Evolutionary conservation across 2,113 vertebrate species (phyloP).

Genomic region (Antigone vipio): DNA sequence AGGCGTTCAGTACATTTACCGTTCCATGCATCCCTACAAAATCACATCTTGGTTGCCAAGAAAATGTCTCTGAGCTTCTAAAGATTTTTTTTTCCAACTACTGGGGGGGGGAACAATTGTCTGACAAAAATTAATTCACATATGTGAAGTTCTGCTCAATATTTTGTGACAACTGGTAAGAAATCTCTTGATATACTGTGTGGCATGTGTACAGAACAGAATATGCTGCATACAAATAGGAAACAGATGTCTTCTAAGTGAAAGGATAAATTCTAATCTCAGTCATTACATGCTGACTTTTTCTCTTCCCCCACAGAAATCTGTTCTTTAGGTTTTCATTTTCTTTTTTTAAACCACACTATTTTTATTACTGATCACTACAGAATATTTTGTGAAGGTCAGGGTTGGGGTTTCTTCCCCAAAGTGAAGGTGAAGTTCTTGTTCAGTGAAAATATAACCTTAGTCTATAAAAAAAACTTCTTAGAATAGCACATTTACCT

Average conservation of each 20-base stretch:
- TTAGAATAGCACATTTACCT: background rate
- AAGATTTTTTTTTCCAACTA: background rate
- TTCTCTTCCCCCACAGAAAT: background rate
- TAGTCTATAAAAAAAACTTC: background rate
- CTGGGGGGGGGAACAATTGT: background rate
- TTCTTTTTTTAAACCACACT: background rate
- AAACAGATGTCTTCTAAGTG: conserved; percentile 9
- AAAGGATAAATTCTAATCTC: conserved; percentile 19
- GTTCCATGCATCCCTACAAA: background rate
- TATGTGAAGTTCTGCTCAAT: background rate
- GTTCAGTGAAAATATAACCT: background rate
- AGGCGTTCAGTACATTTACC: background rate
- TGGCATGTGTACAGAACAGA: background rate
- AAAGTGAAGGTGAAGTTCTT: background rate
- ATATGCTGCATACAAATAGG: background rate
- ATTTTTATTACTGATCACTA: background rate
- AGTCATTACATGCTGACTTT: background rate
- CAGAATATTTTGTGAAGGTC: background rate
- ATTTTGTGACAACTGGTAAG: background rate
- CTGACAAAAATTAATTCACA: background rate
- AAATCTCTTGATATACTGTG: background rate
- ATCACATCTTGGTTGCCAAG: background rate
- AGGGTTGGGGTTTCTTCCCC: background rate
- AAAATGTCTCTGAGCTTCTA: background rate
- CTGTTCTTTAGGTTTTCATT: background rate